A percentile compares a stretch with the other conserved stretches of the same genome.
These are phyloP conservation scores for Lycodopsis pacificus DNA, from an alignment of 2,797 vertebrate species.

Conservation along the genomic window DNA sequence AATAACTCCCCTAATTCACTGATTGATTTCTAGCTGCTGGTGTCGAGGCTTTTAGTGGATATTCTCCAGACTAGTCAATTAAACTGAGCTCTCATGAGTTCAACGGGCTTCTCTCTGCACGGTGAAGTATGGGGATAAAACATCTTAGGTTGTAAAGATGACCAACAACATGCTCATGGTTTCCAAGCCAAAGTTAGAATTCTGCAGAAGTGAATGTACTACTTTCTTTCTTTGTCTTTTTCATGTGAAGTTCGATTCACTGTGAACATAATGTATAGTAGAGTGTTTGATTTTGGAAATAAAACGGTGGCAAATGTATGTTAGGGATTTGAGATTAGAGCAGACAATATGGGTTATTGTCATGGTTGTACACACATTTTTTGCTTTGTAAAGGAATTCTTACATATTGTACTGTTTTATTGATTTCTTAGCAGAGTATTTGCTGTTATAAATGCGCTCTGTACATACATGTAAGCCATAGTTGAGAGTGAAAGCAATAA, in stretches of 20 bases:
- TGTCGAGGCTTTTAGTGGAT: neutral
- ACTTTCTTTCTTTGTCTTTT: slow-evolving; percentile 50
- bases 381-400: slow-evolving; percentile 36
- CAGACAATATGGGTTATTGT: slow-evolving; percentile 1
- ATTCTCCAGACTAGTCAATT: neutral
- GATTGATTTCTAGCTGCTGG: slow-evolving; percentile 10
- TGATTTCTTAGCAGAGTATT: slow-evolving; percentile 35
- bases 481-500: slow-evolving; percentile 64
- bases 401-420: slow-evolving; percentile 19
- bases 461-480: slow-evolving; percentile 66
- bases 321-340: slow-evolving; percentile 13
- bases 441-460: slow-evolving; percentile 53
- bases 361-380: slow-evolving; percentile 13
- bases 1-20: neutral
- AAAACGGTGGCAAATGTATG: neutral
- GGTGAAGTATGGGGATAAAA: neutral
- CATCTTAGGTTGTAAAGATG: neutral
- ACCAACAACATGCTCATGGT: slow-evolving; percentile 6
- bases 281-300: slow-evolving; percentile 20
- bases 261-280: slow-evolving; percentile 31
- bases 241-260: slow-evolving; percentile 45
- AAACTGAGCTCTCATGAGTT: slow-evolving; percentile 1
- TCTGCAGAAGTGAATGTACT: slow-evolving; percentile 64
- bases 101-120: neutral
- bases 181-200: slow-evolving; percentile 32